phyloP scores from a whole-genome alignment of 2,113 vertebrate genomes.

The Asarcornis scutulata region DNA sequence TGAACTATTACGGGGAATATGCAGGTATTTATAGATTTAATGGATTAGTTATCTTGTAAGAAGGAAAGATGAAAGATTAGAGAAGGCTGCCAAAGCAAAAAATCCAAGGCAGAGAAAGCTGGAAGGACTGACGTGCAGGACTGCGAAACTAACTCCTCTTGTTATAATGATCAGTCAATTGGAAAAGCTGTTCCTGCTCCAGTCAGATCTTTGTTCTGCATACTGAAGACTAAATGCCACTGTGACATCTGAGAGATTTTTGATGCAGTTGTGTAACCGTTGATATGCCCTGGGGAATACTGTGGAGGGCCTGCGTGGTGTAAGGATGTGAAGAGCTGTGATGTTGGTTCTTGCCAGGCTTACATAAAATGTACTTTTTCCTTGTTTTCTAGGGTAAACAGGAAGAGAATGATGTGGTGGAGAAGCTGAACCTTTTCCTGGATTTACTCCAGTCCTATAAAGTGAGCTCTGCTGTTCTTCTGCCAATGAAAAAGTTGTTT shows the following conservation, averaged over 20 bases:
- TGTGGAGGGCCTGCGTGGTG: not conserved
- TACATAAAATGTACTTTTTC: conserved; percentile 19
- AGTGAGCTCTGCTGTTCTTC: conserved; percentile 76
- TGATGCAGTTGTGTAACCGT: not conserved
- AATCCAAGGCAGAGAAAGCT: not conserved
- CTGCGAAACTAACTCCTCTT: not conserved
- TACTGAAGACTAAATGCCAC: not conserved
- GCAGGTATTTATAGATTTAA: not conserved
- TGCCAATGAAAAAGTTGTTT: not conserved
- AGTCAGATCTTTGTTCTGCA: not conserved
- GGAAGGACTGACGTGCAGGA: not conserved
- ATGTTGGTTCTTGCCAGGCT: not conserved
- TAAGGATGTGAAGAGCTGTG: not conserved
- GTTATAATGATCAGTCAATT: not conserved
- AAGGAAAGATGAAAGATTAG: conserved; percentile 17
- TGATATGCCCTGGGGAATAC: not conserved
- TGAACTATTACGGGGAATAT: not conserved
- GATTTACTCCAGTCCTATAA: conserved; percentile 97
- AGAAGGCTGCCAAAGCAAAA: not conserved
- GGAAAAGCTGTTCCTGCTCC: conserved; percentile 45
- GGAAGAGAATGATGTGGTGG: conserved; percentile 96
- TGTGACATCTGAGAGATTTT: not conserved
- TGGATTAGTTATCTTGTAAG: conserved; percentile 2
- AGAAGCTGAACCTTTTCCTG: conserved; percentile 95
- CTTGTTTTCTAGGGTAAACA: conserved; percentile 86